These are phyloP conservation scores for Apotomis capreana DNA, from an alignment of 2,888 invertebrate genomes.

Conservation along the genomic window DNA sequence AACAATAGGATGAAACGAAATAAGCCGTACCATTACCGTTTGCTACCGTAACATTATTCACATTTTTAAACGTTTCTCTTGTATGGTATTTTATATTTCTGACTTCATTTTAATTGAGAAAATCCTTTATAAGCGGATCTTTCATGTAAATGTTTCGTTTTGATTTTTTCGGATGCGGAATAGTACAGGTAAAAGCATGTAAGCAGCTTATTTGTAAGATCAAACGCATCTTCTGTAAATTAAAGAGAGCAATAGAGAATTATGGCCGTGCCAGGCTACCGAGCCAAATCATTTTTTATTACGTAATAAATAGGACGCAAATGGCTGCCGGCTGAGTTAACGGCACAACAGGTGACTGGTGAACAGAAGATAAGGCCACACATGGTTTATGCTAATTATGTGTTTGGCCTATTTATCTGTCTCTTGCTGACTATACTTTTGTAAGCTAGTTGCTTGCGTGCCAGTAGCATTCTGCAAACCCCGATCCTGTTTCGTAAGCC, in stretches of 20 bases:
- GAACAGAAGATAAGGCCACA: constrained; percentile 25
- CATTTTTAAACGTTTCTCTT: constrained; percentile 27
- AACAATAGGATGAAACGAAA: constrained; percentile 37
- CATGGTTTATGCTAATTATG: constrained; percentile 3
- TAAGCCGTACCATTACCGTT: constrained; percentile 23
- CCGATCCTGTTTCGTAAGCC: too few relatives aligned
- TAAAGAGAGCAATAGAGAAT: constrained; percentile 25
- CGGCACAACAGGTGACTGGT: neutral
- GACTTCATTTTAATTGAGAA: constrained; percentile 73
- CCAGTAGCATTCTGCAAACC: too few relatives aligned
- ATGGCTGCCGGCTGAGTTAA: constrained; percentile 10
- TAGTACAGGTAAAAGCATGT: constrained; percentile 64
- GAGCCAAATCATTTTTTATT: constrained; percentile 32
- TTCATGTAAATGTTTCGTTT: constrained; percentile 67
- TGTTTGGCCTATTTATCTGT: constrained; percentile 13
- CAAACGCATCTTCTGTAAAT: constrained; percentile 16
- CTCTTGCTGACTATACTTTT: neutral
- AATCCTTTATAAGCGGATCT: constrained; percentile 71
- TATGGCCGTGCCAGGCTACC: constrained; percentile 10
- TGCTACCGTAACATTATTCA: constrained; percentile 21
- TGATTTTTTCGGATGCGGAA: constrained; percentile 55
- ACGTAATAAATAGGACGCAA: constrained; percentile 27
- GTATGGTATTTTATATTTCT: constrained; percentile 56
- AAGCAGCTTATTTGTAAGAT: constrained; percentile 48
- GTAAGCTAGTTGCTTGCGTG: too few relatives aligned